phyloP scores from a whole-genome alignment of 2,113 vertebrate species.

The Psettodes erumei region DNA sequence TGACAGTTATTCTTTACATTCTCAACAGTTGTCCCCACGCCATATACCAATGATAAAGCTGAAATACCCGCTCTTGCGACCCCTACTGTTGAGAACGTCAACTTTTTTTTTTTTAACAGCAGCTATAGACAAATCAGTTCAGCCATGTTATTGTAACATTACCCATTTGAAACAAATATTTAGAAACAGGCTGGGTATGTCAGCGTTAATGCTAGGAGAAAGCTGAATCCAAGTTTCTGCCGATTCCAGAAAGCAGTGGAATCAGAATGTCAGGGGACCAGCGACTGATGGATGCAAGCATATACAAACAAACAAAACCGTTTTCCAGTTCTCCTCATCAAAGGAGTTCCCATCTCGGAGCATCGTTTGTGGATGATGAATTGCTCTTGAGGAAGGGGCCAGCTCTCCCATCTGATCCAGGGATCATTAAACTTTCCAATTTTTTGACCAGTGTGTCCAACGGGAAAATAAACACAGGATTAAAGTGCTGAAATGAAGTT shows the following conservation, averaged over 20 bases:
- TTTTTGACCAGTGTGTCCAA: slow-evolving; percentile 67
- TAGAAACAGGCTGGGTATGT: slow-evolving; percentile 10
- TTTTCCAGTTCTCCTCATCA: slow-evolving; percentile 45
- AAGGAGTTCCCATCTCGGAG: slow-evolving; percentile 9
- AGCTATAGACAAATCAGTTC: slow-evolving; percentile 32
- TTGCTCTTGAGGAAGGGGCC: slow-evolving; percentile 27
- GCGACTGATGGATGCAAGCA: slow-evolving; percentile 34
- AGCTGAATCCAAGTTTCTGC: slow-evolving; percentile 24
- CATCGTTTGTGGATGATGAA: slow-evolving; percentile 23
- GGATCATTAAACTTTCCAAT: slow-evolving; percentile 63
- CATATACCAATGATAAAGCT: slow-evolving; percentile 2
- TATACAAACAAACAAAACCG: slow-evolving; percentile 51
- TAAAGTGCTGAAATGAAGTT: slow-evolving; percentile 73
- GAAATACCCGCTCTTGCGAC: slow-evolving; percentile 61
- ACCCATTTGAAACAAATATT: slow-evolving; percentile 46
- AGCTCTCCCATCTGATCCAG: slow-evolving; percentile 36
- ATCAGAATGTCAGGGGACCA: background rate
- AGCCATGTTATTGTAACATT: slow-evolving; percentile 40
- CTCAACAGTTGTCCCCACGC: slow-evolving; percentile 26
- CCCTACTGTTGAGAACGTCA: slow-evolving; percentile 70
- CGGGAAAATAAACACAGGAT: slow-evolving; percentile 75
- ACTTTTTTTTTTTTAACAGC: slow-evolving; percentile 17
- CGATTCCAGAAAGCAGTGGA: slow-evolving; percentile 30
- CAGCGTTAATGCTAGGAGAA: slow-evolving; percentile 19
- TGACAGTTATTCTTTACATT: slow-evolving; percentile 42